A percentile compares a stretch with the other conserved stretches of the same genome.
phyloP scores from a whole-genome alignment of 2,113 vertebrate species.

The Baryphthengus martii region DNA sequence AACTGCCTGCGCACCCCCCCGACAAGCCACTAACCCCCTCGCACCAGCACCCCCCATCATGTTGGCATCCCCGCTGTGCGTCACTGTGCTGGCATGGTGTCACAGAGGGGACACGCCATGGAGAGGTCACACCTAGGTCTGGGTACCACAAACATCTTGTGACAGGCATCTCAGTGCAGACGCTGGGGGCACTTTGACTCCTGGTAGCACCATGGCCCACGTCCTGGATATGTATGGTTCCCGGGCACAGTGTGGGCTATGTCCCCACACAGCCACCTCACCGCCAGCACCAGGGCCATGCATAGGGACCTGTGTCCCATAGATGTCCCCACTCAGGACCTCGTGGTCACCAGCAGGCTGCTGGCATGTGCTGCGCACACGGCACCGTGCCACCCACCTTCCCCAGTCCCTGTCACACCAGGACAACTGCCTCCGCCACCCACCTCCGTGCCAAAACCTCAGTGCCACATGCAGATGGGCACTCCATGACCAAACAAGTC shows the following conservation, averaged over 20 bases:
- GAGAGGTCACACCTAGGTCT: not conserved
- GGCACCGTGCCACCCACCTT: accelerated
- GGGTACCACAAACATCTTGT: not conserved
- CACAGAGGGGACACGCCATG: not conserved
- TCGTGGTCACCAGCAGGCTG: no score
- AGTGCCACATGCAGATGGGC: accelerated
- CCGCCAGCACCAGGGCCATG: not conserved
- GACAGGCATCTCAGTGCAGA: accelerated
- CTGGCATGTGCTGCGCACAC: accelerated
- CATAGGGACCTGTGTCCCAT: accelerated
- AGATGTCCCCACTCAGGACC: no score
- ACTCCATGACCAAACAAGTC: not conserved
- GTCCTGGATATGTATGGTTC: not conserved
- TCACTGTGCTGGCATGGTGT: not conserved
- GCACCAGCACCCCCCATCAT: not conserved
- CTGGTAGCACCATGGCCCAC: accelerated
- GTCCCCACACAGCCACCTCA: not conserved
- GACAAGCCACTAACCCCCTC: not conserved
- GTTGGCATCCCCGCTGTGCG: not conserved
- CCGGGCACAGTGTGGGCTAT: accelerated
- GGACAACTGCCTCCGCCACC: not conserved
- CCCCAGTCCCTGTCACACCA: accelerated
- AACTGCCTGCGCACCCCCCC: not conserved
- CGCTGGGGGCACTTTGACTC: not conserved
- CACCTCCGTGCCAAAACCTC: not conserved